Base-by-base conservation (phyloP, 2,888 invertebrate genomes). In the Scaptomyza caliginosa region DNA sequence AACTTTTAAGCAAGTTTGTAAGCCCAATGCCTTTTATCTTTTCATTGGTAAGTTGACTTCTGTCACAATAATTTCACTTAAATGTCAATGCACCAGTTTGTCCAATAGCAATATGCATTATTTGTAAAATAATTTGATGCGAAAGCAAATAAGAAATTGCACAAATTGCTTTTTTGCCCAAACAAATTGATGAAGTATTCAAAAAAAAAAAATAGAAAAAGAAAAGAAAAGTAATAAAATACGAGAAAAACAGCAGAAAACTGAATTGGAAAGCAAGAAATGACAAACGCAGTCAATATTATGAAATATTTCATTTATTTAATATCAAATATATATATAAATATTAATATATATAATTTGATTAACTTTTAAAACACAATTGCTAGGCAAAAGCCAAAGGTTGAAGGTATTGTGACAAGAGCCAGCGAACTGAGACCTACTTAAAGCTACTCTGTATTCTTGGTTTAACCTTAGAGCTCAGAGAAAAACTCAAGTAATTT, bases 311-410 rank as follows among this genome's bases (percentile, higher is more conserved):
- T 32, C 21, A 51, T 42, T 48, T 51, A 3, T 26, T 10, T 24
- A 13, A 34, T n/a, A n/a, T n/a, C n/a, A n/a, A 16, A 8, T 34
- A 7, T 16, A 26, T 26, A 3, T 10, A 2, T 26, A 26, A 3
- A 10, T 26, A 11, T 26, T 10, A 10, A 8, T 8, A 26, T 10
- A 26, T 8, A 26, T 26, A 10, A 10, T 26, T 26, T 26, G 8
- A 30, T 56, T 46, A 56, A 51, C 57, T 67, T 59, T 28, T 39
- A 32, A 17, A 11, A 36, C 7, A n/a, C 32, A 55, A 55, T 50
- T 67, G 54, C 30, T 19, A 43, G 32, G 36, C 16, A 49, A 52
- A 38, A 3, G 19, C 32, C n/a, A n/a, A 46, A 50, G 26, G 24
- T 21, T 11, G n/a, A 23, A n/a, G 4, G 21, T 36, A 7, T 17